phyloP scores from a whole-genome alignment of 2,113 vertebrate genomes.

The Poeciliopsis prolifica region DNA sequence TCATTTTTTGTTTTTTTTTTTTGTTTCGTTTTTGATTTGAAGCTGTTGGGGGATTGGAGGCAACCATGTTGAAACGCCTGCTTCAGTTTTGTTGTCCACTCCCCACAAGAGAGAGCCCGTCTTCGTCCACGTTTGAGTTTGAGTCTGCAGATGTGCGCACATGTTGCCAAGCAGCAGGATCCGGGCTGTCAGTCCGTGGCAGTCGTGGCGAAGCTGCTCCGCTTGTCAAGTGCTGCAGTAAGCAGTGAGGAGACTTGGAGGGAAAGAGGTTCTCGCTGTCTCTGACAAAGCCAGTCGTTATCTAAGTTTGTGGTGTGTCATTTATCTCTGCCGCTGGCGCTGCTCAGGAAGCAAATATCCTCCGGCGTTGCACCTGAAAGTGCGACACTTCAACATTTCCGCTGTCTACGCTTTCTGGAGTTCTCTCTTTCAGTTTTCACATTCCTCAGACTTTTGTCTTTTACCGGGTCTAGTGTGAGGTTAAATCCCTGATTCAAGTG shows the following conservation, averaged over 20 bases:
- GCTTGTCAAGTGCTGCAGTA: slow-evolving; percentile 48
- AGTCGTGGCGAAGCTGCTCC: slow-evolving; percentile 23
- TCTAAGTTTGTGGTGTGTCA: slow-evolving; percentile 44
- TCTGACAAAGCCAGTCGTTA: slow-evolving; percentile 53
- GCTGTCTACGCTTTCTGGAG: slow-evolving; percentile 29
- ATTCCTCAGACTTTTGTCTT: slow-evolving; percentile 4
- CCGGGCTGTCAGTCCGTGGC: slow-evolving; percentile 43
- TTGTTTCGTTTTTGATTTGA: slow-evolving; percentile 26
- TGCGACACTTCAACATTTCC: neutral
- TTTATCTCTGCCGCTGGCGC: slow-evolving; percentile 28
- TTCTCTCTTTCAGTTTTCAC: slow-evolving; percentile 29
- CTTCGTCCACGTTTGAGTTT: slow-evolving; percentile 4
- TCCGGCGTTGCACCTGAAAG: slow-evolving; percentile 36
- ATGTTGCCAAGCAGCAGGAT: slow-evolving; percentile 33
- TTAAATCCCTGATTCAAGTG: slow-evolving; percentile 9
- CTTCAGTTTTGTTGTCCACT: slow-evolving; percentile 17
- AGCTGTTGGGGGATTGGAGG: slow-evolving; percentile 51
- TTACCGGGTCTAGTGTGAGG: slow-evolving; percentile 37
- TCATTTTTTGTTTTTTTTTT: neutral
- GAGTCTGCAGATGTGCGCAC: slow-evolving; percentile 1
- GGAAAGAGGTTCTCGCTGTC: slow-evolving; percentile 42
- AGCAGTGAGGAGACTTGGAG: slow-evolving; percentile 56
- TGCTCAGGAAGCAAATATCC: slow-evolving; percentile 21
- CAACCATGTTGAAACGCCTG: slow-evolving; percentile 14
- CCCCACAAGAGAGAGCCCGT: slow-evolving; percentile 27